Conservation (phyloP, 2,797 vertebrate genomes). For the Propithecus deckenii region DNA sequence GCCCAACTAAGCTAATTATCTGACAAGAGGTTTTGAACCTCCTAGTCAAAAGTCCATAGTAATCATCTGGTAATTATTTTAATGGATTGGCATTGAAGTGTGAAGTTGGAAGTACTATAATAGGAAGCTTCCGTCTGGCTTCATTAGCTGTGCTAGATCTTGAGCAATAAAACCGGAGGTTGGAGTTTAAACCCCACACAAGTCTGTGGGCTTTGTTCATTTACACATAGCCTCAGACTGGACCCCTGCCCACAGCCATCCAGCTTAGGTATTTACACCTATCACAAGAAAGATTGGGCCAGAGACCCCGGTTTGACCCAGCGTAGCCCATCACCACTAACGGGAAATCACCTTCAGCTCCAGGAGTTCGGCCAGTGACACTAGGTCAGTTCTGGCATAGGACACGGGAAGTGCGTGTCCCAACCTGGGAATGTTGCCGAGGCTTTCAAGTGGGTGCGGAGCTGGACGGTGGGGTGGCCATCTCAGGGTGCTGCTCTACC, state of each 20-base stretch:
- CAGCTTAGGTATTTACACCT: neutral
- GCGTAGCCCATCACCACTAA: neutral
- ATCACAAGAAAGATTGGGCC: neutral
- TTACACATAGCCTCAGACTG: neutral
- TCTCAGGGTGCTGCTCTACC: neutral
- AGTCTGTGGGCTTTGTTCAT: constrained; percentile 27
- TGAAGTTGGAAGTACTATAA: constrained; percentile 46
- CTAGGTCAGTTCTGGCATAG: neutral
- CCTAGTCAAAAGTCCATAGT: constrained; percentile 51
- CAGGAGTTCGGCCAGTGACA: neutral
- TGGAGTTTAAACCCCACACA: neutral
- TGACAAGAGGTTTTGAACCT: constrained; percentile 43
- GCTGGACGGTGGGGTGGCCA: neutral
- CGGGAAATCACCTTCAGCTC: neutral
- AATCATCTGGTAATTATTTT: constrained; percentile 65
- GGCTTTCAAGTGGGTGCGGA: neutral
- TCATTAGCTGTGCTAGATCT: neutral
- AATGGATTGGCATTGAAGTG: constrained; percentile 45
- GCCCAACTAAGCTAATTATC: constrained; percentile 15
- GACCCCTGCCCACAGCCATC: neutral
- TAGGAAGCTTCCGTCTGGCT: constrained; percentile 21
- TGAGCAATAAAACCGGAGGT: constrained; percentile 44
- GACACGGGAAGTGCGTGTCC: neutral
- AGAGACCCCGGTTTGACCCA: neutral
- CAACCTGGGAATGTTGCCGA: neutral